phyloP scores from a whole-genome alignment of 1,140 invertebrate genomes.

The Marisa cornuarietis region DNA sequence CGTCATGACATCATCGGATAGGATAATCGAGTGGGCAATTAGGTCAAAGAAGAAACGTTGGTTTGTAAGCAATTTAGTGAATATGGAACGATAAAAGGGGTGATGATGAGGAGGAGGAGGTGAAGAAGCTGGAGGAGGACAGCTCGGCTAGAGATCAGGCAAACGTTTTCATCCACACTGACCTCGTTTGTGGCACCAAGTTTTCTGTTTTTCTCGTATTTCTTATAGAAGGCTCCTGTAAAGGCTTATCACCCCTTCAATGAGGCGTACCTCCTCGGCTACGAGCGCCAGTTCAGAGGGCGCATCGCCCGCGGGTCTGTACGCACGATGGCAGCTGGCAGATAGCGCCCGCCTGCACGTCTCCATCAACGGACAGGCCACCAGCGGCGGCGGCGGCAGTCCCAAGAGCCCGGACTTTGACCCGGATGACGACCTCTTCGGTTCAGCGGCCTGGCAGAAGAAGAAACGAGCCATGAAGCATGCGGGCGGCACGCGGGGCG shows the following conservation, averaged over 20 bases:
- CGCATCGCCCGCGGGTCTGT: not conserved
- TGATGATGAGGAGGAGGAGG: no score
- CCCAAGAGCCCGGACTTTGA: not conserved
- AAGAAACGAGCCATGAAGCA: conserved; percentile 2
- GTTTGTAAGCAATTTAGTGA: no score
- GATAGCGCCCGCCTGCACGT: not conserved
- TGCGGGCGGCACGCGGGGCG: not conserved
- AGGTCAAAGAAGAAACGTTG: no score
- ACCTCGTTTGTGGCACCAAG: not conserved
- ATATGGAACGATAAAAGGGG: no score
- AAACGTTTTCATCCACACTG: no score
- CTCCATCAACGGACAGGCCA: not conserved
- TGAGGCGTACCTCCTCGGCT: not conserved
- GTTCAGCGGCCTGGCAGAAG: conserved; percentile 14
- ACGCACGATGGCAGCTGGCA: not conserved
- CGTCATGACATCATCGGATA: no score
- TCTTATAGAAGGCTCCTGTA: not conserved
- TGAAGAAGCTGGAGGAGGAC: no score
- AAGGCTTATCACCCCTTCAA: not conserved
- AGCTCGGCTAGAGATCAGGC: no score
- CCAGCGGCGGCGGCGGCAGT: not conserved
- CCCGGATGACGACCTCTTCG: conserved; percentile 17
- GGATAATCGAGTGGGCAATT: no score
- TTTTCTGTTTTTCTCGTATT: not conserved
- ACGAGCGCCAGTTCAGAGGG: not conserved